Evolutionary conservation across 2,797 vertebrate genomes (phyloP).

Genomic region (Coracias cyanogaster): DNA sequence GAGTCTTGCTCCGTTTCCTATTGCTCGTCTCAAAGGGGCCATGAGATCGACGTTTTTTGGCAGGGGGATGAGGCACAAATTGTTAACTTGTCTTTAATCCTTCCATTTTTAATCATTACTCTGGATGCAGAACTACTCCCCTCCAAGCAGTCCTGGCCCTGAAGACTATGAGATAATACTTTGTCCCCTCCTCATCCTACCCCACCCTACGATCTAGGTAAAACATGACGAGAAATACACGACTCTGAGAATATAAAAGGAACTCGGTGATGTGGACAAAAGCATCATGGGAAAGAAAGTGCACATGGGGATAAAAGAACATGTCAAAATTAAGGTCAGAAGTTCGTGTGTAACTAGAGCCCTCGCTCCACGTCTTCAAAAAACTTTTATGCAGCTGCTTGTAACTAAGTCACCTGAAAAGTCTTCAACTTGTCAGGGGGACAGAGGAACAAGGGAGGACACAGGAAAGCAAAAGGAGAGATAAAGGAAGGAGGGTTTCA

Average conservation of each 20-base stretch:
- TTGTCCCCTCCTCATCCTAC: neutral
- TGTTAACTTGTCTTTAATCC: conserved; percentile 43
- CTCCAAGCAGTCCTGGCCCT: conserved; percentile 48
- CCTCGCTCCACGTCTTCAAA: conserved; percentile 47
- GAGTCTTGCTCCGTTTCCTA: conserved; percentile 32
- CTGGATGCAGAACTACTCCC: conserved; percentile 40
- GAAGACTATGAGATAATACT: conserved; percentile 69
- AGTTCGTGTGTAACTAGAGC: conserved; percentile 59
- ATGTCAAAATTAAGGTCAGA: conserved; percentile 65
- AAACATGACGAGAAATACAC: conserved; percentile 52
- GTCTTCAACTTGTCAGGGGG: neutral
- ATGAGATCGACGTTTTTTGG: conserved; percentile 11
- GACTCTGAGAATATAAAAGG: conserved; percentile 51
- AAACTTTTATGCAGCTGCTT: conserved; percentile 29
- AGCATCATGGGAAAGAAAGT: conserved; percentile 61
- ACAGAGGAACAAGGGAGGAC: neutral
- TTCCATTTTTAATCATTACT: conserved; percentile 53
- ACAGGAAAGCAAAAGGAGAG: neutral
- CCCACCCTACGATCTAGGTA: conserved; percentile 19
- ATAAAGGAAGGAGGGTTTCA: neutral
- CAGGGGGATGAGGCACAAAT: conserved; percentile 29
- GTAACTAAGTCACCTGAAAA: neutral
- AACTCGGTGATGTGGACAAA: conserved; percentile 38
- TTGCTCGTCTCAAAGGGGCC: neutral
- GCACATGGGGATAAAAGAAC: neutral